Evolutionary conservation across 1,140 invertebrate species (phyloP), one percentile per base, ranked within the genome.

Genomic region (Copidosoma floridanum): DNA sequence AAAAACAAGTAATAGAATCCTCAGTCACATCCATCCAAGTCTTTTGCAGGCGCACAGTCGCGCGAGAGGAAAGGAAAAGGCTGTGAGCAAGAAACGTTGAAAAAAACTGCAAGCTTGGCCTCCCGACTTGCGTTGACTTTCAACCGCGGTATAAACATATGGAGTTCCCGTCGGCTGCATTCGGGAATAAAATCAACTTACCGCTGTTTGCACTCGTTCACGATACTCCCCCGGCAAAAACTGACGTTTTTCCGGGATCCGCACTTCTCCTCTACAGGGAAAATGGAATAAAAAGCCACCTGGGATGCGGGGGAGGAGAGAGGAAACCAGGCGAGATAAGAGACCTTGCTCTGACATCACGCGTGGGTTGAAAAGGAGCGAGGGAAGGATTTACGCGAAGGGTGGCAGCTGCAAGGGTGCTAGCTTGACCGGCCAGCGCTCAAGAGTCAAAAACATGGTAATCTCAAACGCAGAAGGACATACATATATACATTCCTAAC

Each of bases 61-160:
- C 10, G 40, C 29, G 21, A 44, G 24, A 14, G 43, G 24, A 12
- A 14, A 11, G 6, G 16, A 54, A 10, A 20, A 44, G 52, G 11
- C 38, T 41, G n/a, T n/a, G n/a, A n/a, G n/a, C n/a, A n/a, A n/a
- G 16, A 26, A 23, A 23, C 43, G 18, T 16, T 43, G 40, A 27
- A 44, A 41, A 55, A 55, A 43, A 2, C 7, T 20, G 52, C 12
- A 43, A 16, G 24, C n/a, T 41, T 20, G 14, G 44, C 18, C 23
- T 46, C 26, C 41, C 12, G 27, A 26, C 29, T 32, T 37, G 41
- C 21, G 29, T 44, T 20, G 54, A 48, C 54, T 57, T 7, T 47
- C 46, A 57, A 47, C 54, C 43, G 46, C 16, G 23, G 54, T 57
- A 57, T n/a, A n/a, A 57, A 57, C 54, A 48, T 32, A 32, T 48